Conservation (phyloP, 2,797 vertebrate species). For the Trachurus trachurus region DNA sequence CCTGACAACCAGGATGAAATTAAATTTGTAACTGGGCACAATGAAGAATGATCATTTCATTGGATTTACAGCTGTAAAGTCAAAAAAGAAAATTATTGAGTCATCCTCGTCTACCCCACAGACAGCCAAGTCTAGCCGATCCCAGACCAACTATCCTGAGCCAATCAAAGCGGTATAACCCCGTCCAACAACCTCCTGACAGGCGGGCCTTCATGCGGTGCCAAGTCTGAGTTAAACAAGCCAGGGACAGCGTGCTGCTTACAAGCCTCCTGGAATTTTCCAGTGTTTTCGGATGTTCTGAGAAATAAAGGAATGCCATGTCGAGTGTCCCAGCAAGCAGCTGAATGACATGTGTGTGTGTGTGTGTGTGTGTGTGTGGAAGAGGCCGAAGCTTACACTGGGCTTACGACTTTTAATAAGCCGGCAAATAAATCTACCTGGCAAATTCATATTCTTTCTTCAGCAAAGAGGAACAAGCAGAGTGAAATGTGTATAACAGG, state of each 20-base stretch:
- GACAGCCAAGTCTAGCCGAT: neutral
- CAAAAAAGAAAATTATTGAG: neutral
- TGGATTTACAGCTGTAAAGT: neutral
- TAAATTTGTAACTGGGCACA: neutral
- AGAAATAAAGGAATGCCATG: conserved; percentile 69
- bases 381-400: neutral
- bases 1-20: neutral
- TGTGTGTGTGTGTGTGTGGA: conserved; percentile 3
- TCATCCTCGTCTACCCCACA: neutral
- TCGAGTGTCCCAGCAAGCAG: conserved; percentile 49
- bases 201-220: conserved; percentile 59
- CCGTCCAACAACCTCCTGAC: conserved; percentile 55
- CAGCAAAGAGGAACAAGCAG: neutral
- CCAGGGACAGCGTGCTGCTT: conserved; percentile 50
- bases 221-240: conserved; percentile 59
- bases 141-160: neutral
- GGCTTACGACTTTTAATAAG: conserved; percentile 17
- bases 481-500: neutral
- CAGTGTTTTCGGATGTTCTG: conserved; percentile 68
- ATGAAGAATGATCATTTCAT: neutral
- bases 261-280: conserved; percentile 70
- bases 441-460: neutral
- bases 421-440: conserved; percentile 3
- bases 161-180: conserved; percentile 38
- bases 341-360: conserved; percentile 7